phyloP scores from a whole-genome alignment of 2,888 invertebrate genomes.

The Sesia bembeciformis region DNA sequence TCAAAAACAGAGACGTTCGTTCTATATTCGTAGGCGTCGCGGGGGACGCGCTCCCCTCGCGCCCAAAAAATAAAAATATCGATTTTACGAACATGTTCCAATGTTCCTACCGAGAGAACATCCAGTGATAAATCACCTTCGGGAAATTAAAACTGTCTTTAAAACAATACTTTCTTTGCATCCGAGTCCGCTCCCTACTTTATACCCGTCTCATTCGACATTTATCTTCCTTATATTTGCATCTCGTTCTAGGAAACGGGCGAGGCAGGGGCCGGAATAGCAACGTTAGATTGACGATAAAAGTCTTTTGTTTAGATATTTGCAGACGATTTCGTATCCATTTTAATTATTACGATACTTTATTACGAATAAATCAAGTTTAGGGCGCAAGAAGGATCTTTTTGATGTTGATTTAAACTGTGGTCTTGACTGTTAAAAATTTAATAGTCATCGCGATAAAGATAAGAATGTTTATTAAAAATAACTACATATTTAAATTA shows the following conservation, averaged over 20 bases:
- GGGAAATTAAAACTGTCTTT: conserved; percentile 75
- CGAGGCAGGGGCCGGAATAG: conserved; percentile 9
- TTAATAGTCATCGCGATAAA: neutral
- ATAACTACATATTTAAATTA: too few species aligned
- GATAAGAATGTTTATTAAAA: neutral
- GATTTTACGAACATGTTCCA: conserved; percentile 33
- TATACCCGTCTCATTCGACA: conserved; percentile 14
- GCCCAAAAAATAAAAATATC: conserved; percentile 41
- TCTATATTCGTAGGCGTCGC: conserved; percentile 65
- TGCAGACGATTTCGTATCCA: conserved; percentile 17
- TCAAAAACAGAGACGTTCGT: conserved; percentile 46
- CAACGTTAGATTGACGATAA: conserved; percentile 18
- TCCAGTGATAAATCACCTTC: conserved; percentile 70
- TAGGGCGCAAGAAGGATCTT: neutral
- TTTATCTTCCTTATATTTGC: conserved; percentile 10
- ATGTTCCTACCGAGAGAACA: conserved; percentile 31
- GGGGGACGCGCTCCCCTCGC: conserved; percentile 50
- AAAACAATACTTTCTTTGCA: conserved; percentile 66
- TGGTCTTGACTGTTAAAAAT: neutral
- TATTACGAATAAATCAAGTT: conserved; percentile 5
- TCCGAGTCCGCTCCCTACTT: conserved; percentile 30
- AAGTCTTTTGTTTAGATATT: conserved; percentile 18
- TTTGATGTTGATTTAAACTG: neutral
- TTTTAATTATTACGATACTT: conserved; percentile 16
- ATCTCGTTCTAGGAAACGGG: conserved; percentile 10